Conservation (phyloP, 2,888 invertebrate species). For the Notodonta dromedarius region DNA sequence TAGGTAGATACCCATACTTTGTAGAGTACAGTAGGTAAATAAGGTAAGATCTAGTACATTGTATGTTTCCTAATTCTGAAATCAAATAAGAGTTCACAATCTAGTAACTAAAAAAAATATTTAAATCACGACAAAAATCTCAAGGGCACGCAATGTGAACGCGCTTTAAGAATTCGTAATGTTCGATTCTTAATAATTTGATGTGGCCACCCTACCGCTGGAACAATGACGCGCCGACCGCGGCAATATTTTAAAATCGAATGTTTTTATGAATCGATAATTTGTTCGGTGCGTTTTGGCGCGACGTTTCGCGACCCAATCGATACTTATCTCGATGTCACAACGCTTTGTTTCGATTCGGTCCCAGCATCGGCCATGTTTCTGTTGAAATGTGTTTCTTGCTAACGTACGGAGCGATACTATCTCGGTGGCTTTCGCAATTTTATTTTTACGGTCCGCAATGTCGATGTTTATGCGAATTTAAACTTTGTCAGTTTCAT, state of each 20-base stretch:
- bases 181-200: conserved; percentile 36
- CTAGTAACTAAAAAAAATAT: too few species aligned
- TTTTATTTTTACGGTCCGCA: conserved; percentile 49
- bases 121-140: conserved; percentile 6
- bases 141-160: conserved; percentile 36
- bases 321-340: conserved; percentile 80
- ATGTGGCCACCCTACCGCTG: conserved; percentile 66
- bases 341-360: conserved; percentile 82
- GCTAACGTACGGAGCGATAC: conserved; percentile 79
- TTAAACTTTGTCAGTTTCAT: conserved; percentile 40
- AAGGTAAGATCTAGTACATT: too few species aligned
- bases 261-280: conserved; percentile 85
- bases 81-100: too few species aligned
- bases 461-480: conserved; percentile 37
- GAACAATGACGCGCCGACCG: conserved; percentile 75
- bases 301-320: conserved; percentile 80
- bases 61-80: too few species aligned
- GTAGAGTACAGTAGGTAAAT: too few species aligned
- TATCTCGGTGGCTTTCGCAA: conserved; percentile 68
- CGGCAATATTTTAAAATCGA: conserved; percentile 80
- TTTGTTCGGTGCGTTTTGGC: conserved; percentile 81
- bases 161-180: conserved; percentile 32
- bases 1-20: too few species aligned
- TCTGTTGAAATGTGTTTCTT: conserved; percentile 83
- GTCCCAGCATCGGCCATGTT: conserved; percentile 77